phyloP scores from a whole-genome alignment of 2,888 invertebrate genomes.

The Melipona bicolor region DNA sequence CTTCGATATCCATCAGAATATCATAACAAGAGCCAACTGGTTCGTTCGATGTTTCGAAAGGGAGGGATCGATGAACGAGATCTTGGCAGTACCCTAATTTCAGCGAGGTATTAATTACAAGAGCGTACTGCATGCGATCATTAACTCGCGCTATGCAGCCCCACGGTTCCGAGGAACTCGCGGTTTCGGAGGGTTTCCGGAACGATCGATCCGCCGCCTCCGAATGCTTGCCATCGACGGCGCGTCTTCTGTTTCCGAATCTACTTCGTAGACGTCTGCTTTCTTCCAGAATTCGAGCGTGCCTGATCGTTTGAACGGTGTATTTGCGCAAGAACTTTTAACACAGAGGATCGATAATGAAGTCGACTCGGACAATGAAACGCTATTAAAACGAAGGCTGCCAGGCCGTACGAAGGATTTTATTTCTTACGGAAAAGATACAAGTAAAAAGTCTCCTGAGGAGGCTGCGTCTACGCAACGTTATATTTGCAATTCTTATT shows the following conservation, averaged over 20 bases:
- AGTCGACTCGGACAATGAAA: not conserved
- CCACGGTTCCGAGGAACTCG: slow-evolving; percentile 42
- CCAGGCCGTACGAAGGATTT: not conserved
- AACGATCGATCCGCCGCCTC: slow-evolving; percentile 53
- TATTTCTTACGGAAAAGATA: not conserved
- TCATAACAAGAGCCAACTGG: too few species aligned
- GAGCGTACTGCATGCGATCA: slow-evolving; percentile 52
- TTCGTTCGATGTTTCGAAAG: not conserved
- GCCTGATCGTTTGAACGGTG: not conserved
- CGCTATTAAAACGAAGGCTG: too few species aligned
- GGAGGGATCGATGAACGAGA: not conserved
- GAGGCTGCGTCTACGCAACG: too few species aligned
- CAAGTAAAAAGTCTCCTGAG: not conserved
- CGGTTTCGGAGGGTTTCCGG: slow-evolving; percentile 17
- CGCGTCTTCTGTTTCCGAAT: slow-evolving; percentile 4
- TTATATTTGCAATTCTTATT: too few species aligned
- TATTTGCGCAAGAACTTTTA: too few species aligned
- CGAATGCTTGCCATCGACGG: slow-evolving; percentile 26
- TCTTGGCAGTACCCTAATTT: slow-evolving; percentile 22
- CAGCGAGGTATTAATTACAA: slow-evolving; percentile 39
- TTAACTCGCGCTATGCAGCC: slow-evolving; percentile 37
- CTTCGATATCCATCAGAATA: too few species aligned
- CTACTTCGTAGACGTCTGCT: not conserved
- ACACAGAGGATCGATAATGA: not conserved
- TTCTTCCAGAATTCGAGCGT: too few species aligned